Conservation (phyloP, 2,888 invertebrate genomes). For the Pristionchus fissidentatus region DNA sequence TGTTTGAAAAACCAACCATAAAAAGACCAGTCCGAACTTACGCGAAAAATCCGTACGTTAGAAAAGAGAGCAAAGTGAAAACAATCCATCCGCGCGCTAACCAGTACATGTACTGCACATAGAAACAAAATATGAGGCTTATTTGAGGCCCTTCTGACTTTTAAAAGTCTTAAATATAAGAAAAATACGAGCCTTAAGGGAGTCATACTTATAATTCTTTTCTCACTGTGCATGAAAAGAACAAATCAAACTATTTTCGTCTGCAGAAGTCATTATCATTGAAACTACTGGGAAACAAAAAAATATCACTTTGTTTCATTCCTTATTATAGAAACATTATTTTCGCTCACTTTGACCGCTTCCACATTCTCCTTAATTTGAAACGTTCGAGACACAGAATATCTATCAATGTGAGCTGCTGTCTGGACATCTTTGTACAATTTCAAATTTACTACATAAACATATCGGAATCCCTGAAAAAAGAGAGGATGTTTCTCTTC, state of each 20-base stretch:
- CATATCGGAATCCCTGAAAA: not conserved
- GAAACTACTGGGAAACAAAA: too few species aligned
- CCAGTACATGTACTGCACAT: conserved; percentile 15
- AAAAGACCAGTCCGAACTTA: not conserved
- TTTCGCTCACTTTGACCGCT: not conserved
- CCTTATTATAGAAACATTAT: not conserved
- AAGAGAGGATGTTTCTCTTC: not conserved
- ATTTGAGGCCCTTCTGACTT: too few species aligned
- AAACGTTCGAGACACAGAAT: not conserved
- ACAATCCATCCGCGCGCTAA: conserved; percentile 14
- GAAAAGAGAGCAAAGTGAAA: not conserved
- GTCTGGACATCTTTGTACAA: not conserved
- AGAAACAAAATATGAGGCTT: too few species aligned
- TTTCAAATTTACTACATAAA: not conserved
- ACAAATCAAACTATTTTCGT: too few species aligned
- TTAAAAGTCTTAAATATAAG: too few species aligned
- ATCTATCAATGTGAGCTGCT: not conserved
- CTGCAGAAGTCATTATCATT: too few species aligned
- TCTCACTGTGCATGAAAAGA: too few species aligned
- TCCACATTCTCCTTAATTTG: conserved; percentile 33
- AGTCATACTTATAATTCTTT: too few species aligned
- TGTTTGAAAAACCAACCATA: too few species aligned
- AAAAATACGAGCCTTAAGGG: too few species aligned
- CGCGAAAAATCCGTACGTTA: not conserved
- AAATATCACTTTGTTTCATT: too few species aligned